These are phyloP conservation scores for Galleria mellonella DNA, from an alignment of 1,140 invertebrate genomes.

Conservation along the genomic window DNA sequence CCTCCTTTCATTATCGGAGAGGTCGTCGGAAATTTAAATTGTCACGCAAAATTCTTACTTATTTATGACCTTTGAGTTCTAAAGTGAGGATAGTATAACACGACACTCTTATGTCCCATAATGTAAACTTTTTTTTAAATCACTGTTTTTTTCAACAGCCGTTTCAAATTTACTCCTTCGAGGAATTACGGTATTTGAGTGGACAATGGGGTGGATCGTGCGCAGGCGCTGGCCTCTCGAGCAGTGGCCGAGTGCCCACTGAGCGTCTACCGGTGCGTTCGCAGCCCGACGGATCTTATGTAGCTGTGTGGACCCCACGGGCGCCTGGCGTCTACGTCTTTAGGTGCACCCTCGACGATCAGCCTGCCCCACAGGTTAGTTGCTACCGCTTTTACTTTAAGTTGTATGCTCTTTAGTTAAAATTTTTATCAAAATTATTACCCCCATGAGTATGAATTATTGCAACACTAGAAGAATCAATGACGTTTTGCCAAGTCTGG, in stretches of 20 bases:
- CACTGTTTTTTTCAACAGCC: no score
- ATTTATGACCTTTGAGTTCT: no score
- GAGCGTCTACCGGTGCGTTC: slow-evolving; percentile 90
- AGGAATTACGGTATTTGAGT: slow-evolving; percentile 91
- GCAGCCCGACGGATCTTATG: slow-evolving; percentile 91
- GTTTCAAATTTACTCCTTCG: slow-evolving; percentile 97
- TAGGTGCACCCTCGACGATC: slow-evolving; percentile 91
- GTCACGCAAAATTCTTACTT: no score
- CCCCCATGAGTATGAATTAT: no score
- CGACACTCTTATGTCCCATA: no score
- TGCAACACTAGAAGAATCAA: no score
- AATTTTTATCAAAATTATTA: no score
- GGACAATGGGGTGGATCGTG: slow-evolving; percentile 41
- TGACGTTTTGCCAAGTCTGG: no score
- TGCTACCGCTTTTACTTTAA: not conserved
- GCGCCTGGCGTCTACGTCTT: slow-evolving; percentile 93
- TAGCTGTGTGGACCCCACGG: slow-evolving; percentile 93
- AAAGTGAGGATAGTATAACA: no score
- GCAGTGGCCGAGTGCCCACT: slow-evolving; percentile 74
- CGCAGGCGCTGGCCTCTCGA: slow-evolving; percentile 56
- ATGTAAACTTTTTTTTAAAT: no score
- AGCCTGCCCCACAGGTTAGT: slow-evolving; percentile 85
- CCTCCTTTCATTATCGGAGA: no score
- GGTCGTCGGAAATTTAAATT: no score
- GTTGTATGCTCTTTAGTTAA: not conserved